phyloP scores from a whole-genome alignment of 2,113 vertebrate genomes.

The Halcyon malimbica region DNA sequence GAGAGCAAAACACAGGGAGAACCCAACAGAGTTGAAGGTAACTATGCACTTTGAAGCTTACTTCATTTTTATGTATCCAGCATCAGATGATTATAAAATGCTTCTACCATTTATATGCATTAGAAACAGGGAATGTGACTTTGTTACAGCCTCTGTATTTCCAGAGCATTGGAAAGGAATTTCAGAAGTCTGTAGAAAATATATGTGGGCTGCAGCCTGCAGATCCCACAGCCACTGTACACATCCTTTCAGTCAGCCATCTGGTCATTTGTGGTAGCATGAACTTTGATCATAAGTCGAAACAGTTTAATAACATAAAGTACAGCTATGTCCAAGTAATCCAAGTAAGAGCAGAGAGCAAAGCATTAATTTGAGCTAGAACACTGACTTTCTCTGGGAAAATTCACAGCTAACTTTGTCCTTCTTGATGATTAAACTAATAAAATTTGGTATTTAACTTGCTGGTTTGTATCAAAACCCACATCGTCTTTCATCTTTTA shows the following conservation, averaged over 20 bases:
- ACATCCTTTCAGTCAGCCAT: neutral
- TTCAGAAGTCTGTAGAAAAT: neutral
- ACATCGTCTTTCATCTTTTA: neutral
- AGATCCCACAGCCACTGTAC: neutral
- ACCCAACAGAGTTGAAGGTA: neutral
- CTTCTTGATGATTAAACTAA: neutral
- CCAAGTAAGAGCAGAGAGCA: conserved; percentile 39
- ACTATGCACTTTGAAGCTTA: neutral
- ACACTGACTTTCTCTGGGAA: neutral
- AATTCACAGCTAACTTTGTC: neutral
- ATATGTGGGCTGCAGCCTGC: neutral
- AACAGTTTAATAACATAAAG: conserved; percentile 7
- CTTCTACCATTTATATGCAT: neutral
- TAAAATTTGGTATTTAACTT: neutral
- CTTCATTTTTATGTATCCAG: neutral
- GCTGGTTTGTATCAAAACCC: neutral
- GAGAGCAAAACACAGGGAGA: neutral
- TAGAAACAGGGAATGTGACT: neutral
- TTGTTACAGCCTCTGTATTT: neutral
- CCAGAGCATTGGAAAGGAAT: neutral
- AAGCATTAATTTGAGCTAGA: neutral
- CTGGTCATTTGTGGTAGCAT: conserved; percentile 14
- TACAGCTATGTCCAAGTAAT: neutral
- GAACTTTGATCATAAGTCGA: conserved; percentile 16
- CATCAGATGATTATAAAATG: neutral